Evolutionary conservation across 2,888 invertebrate genomes (phyloP), one percentile per base, ranked within the genome.

Genomic region (Kryphioiulus occultus): DNA sequence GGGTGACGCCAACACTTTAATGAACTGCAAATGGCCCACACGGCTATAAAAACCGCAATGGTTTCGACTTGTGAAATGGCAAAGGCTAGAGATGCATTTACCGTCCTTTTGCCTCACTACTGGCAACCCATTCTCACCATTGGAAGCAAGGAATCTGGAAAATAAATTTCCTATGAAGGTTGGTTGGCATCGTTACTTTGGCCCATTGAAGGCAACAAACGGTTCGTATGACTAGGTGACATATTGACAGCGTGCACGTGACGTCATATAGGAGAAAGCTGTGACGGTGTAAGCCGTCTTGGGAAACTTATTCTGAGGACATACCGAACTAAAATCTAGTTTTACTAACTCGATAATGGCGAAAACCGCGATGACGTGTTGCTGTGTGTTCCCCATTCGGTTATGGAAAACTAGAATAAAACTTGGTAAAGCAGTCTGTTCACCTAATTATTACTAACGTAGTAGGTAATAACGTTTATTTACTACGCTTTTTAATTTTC

Each of bases 41-140:
- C 83, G 12, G 83, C 83, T 83, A 83, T 83, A 83, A 83, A 83
- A 83, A 83, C 83, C 83, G 83, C 83, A 83, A 83, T 83, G 39
- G 83, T 35, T 19, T 83, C 83, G 39, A 83, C 35, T 83, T 83
- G 83, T 83, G 83, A 83, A 83, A 83, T 83, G 17, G 39, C 83
- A 83, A 39, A 83, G 35, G 83, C 83, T 35, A 83, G 22, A 83
- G 39, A 83, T 35, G 39, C 83, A 83, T 83, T 26, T 83, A 35
- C 19, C 83, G 39, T 39, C 83, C 30, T 22, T 83, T 39, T 19
- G 53, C 53, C 26, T 7, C 39, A 32, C 83, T 3, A 35, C 83
- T 39, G 19, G 35, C 83, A 83, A 15, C 83, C 22, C 83, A 30
- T 83, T 83, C 83, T n/a, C 4, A 7, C 39, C 19, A 5, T 26